phyloP scores from a whole-genome alignment of 2,113 vertebrate species.

The Murina feae region DNA sequence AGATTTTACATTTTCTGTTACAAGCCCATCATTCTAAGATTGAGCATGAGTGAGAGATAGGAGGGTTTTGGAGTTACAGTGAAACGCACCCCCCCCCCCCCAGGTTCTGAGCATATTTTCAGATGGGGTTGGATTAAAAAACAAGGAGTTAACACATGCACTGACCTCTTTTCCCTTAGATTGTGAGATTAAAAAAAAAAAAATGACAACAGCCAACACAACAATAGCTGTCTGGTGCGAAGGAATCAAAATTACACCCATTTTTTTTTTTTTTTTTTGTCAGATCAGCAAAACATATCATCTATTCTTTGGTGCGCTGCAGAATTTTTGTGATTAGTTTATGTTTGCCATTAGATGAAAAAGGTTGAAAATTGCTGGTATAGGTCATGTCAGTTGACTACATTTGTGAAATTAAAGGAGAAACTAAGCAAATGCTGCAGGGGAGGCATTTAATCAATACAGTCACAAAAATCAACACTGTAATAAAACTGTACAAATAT shows the following conservation, averaged over 20 bases:
- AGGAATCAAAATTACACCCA: background rate
- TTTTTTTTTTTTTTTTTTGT: background rate
- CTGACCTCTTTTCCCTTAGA: background rate
- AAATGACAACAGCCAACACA: background rate
- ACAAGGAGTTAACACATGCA: background rate
- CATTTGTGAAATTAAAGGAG: slow-evolving; percentile 26
- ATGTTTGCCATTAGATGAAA: background rate
- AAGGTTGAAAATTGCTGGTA: background rate
- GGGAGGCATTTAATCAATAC: slow-evolving; percentile 3
- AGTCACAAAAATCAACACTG: slow-evolving; percentile 29
- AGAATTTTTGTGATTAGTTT: background rate
- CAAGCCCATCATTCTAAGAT: background rate
- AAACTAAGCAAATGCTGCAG: background rate
- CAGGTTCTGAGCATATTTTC: background rate
- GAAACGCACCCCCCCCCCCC: background rate
- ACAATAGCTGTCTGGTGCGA: background rate
- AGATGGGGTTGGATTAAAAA: background rate
- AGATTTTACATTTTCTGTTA: background rate
- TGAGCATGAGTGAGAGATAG: background rate
- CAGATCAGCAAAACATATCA: background rate
- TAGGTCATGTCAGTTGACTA: slow-evolving; percentile 2
- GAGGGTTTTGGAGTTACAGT: background rate
- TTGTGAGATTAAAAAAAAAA: background rate
- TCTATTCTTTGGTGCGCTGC: background rate
- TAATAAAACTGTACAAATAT: slow-evolving; percentile 51